Percentiles rank a stretch among this genome's conserved stretches.
Conservation (phyloP, 2,113 vertebrate species). For the Scolopax mira region DNA sequence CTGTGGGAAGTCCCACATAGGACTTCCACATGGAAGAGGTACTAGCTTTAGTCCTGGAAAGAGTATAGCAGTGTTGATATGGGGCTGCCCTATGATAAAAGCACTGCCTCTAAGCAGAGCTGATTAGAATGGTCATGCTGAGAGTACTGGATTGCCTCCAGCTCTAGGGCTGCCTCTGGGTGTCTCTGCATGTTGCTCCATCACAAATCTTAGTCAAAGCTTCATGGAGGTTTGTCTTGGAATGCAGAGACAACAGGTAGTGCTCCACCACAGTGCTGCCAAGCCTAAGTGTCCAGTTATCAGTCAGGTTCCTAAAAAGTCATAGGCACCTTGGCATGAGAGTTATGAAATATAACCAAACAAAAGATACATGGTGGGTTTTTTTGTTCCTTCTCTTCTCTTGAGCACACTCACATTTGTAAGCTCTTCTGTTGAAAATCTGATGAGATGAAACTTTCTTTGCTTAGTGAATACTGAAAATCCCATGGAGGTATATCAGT, state of each 20-base stretch:
- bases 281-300: background rate
- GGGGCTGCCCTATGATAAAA: background rate
- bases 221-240: background rate
- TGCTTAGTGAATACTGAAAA: background rate
- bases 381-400: background rate
- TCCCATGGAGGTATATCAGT: background rate
- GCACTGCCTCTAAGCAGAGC: background rate
- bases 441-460: background rate
- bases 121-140: background rate
- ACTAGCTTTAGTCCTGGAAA: background rate
- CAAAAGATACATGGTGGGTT: background rate
- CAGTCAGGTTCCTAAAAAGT: background rate
- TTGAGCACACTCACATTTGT: background rate
- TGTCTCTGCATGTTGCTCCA: background rate
- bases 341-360: background rate
- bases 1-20: background rate
- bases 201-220: background rate
- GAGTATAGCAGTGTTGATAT: background rate
- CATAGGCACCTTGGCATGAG: rapidly evolving
- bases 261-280: background rate
- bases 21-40: background rate
- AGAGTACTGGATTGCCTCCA: background rate
- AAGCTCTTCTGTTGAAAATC: background rate
- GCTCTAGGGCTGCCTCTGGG: background rate
- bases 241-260: background rate